phyloP scores from a whole-genome alignment of 2,113 vertebrate genomes.

The Laticauda colubrina region DNA sequence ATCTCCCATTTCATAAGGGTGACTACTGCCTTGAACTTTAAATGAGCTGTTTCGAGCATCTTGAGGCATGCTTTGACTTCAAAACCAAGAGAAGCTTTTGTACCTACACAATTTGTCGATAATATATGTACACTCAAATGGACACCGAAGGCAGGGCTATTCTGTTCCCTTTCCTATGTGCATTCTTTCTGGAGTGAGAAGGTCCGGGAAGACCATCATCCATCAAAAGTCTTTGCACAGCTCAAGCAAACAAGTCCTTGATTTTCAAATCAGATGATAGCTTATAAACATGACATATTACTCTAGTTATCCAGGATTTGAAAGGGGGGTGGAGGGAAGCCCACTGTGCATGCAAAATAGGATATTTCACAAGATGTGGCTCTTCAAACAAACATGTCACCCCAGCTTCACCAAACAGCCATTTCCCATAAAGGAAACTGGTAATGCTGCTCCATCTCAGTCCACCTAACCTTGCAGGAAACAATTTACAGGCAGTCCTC shows the following conservation, averaged over 20 bases:
- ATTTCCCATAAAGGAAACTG: background rate
- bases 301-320: background rate
- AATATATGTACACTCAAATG: background rate
- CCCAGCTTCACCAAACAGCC: background rate
- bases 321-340: background rate
- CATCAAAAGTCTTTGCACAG: background rate
- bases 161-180: background rate
- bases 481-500: background rate
- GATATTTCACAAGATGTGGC: background rate
- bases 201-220: background rate
- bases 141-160: background rate
- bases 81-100: background rate
- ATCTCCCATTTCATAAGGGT: background rate
- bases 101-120: background rate
- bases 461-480: background rate
- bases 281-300: background rate
- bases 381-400: background rate
- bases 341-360: background rate
- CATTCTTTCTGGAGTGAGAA: background rate
- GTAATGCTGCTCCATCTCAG: background rate
- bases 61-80: background rate
- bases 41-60: background rate
- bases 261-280: background rate
- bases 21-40: background rate
- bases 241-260: background rate